These are phyloP conservation scores for Teinopalpus imperialis DNA, from an alignment of 2,888 invertebrate genomes.

Conservation along the genomic window DNA sequence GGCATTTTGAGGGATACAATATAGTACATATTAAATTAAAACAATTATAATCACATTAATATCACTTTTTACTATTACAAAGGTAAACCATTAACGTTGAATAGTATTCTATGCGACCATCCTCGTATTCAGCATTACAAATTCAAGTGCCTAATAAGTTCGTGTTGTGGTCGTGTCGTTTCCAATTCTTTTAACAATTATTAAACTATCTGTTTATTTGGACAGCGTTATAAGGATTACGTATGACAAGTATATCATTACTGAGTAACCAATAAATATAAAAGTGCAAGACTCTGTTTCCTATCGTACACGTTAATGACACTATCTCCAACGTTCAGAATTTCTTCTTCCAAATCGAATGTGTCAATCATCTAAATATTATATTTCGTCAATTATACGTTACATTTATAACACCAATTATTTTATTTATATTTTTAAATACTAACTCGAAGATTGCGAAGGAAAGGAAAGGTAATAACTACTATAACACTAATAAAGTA, in stretches of 20 bases:
- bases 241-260: conserved; percentile 64
- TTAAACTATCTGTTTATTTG: conserved; percentile 81
- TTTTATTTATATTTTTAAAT: no score
- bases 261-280: conserved; percentile 88
- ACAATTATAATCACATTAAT: no score
- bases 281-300: conserved; percentile 87
- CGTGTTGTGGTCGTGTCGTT: conserved; percentile 80
- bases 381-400: no score
- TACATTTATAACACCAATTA: no score
- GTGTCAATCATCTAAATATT: conserved; percentile 36
- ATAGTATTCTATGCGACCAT: conserved; percentile 84
- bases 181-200: no score
- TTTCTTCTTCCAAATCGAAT: conserved; percentile 89
- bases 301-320: conserved; percentile 86
- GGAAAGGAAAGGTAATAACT: conserved; percentile 11
- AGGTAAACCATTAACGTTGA: conserved; percentile 87
- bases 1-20: no score
- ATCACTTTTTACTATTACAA: no score
- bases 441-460: neutral
- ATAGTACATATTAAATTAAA: no score
- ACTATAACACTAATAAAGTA: neutral
- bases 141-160: conserved; percentile 84
- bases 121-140: conserved; percentile 84
- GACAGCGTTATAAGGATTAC: conserved; percentile 80
- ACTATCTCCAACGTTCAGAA: conserved; percentile 87